Conservation (phyloP, 1,140 invertebrate genomes). For the Drosophila nannoptera region DNA sequence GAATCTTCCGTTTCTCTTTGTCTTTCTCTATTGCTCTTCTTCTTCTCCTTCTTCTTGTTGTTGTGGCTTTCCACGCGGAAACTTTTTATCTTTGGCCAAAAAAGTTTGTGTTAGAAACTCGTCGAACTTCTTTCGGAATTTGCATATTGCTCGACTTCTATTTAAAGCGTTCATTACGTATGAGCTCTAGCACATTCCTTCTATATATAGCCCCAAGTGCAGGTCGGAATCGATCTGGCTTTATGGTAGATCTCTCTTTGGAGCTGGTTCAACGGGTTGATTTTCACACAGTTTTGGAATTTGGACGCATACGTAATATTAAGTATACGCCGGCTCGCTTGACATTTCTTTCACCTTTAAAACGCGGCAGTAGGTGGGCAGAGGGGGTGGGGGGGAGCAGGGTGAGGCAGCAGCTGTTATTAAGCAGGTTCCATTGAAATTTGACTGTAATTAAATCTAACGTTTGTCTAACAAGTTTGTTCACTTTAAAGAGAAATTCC, state of each 20-base stretch:
- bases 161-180: too few relatives aligned
- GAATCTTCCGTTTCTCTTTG: too few relatives aligned
- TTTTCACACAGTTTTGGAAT: constrained; percentile 14
- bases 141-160: too few relatives aligned
- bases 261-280: constrained; percentile 28
- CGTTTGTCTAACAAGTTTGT: constrained; percentile 17
- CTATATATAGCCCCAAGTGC: too few relatives aligned
- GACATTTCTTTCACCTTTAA: constrained; percentile 73
- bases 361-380: constrained; percentile 1
- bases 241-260: constrained; percentile 3
- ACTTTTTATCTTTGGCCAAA: too few relatives aligned
- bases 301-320: constrained; percentile 9
- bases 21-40: too few relatives aligned
- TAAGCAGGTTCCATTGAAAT: constrained; percentile 40
- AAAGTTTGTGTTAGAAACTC: too few relatives aligned
- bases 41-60: too few relatives aligned
- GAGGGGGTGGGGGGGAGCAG: background rate
- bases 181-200: too few relatives aligned
- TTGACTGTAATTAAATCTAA: constrained; percentile 53
- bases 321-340: constrained; percentile 35
- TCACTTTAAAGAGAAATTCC: background rate
- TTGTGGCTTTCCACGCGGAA: too few relatives aligned
- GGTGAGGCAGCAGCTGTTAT: constrained; percentile 29
- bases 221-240: too few relatives aligned
- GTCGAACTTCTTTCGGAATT: too few relatives aligned